Base-by-base conservation (phyloP, 2,888 invertebrate genomes). In the Phragmatobia fuliginosa region DNA sequence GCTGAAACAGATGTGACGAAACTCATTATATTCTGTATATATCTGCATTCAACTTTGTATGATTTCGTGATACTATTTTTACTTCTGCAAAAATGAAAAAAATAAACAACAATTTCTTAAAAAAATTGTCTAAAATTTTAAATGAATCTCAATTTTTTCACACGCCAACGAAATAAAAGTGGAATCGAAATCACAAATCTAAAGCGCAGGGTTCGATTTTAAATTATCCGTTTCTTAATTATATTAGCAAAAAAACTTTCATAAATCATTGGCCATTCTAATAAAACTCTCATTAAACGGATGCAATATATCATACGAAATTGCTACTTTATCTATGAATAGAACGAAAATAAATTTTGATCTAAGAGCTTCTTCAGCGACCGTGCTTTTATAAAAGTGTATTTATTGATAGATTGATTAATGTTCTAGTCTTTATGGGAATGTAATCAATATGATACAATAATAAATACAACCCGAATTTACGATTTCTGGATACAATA, bases 341-440 rank as follows among this genome's bases (percentile, higher is more conserved):
- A 60, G 33, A 33, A 66, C n/a, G 16, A 36, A 64, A 56, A 28
- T 38, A 38, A 28, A 56, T 28, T 38, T 38, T 36, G 33, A 56
- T 28, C 58, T 36, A 56, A 65, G 64, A 58, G 56, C 56, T 65
- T 58, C 56, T 52, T n/a, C 33, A 16, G 28, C 31, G 18, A 36
- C 65, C 18, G 38, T 49, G 45, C n/a, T 6, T 33, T 60, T 60
- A 21, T 65, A 65, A 65, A 21, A 56, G 28, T 25, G 11, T 38
- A 28, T 18, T 28, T 16, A 28, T 3, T 60, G 33, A 60, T 60
- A 60, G 7, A 60, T 28, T 56, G 36, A 65, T 65, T 58, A 56
- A 65, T 56, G 56, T 25, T 65, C 36, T 38, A 28, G 58, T 10
- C 18, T 10, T 56, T 25, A 28, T 14, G 14, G 28, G 28, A 16